Evolutionary conservation across 2,888 invertebrate species (phyloP).

Genomic region (Synanthedon formicaeformis): DNA sequence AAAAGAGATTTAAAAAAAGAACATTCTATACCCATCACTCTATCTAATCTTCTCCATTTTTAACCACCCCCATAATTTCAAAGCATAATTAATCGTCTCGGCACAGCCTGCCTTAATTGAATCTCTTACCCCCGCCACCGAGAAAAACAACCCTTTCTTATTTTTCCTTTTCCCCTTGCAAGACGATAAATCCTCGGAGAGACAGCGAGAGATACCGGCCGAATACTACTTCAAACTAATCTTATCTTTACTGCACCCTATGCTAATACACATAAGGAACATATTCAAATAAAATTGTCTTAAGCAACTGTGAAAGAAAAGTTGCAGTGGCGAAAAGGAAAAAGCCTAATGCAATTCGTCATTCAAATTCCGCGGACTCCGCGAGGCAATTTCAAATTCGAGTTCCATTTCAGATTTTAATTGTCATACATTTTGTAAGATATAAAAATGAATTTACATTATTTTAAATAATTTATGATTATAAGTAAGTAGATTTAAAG

Average conservation of each 20-base stretch:
- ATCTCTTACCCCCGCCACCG: conserved; percentile 52
- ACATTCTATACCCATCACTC: neutral
- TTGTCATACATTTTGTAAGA: no score
- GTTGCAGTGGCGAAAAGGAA: conserved; percentile 51
- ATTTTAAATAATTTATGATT: no score
- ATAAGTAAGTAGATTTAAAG: no score
- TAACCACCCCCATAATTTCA: conserved; percentile 21
- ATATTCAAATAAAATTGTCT: neutral
- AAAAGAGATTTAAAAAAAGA: no score
- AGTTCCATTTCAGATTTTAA: neutral
- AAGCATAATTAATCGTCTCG: conserved; percentile 62
- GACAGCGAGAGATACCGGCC: conserved; percentile 59
- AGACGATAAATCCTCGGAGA: conserved; percentile 69
- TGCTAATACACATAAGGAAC: neutral
- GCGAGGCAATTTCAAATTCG: neutral
- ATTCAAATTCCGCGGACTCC: conserved; percentile 63
- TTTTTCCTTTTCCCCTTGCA: conserved; percentile 57
- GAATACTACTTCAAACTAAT: neutral
- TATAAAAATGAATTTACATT: no score
- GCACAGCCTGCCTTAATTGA: conserved; percentile 59
- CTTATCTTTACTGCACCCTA: neutral
- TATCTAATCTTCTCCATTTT: conserved; percentile 2
- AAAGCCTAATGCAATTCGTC: conserved; percentile 66
- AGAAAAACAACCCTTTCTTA: conserved; percentile 69
- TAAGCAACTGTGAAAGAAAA: conserved; percentile 9